Percentiles rank a stretch among this genome's conserved stretches.
Evolutionary conservation across 2,888 invertebrate species (phyloP).

Genomic region (Tromatobia lineatoria): DNA sequence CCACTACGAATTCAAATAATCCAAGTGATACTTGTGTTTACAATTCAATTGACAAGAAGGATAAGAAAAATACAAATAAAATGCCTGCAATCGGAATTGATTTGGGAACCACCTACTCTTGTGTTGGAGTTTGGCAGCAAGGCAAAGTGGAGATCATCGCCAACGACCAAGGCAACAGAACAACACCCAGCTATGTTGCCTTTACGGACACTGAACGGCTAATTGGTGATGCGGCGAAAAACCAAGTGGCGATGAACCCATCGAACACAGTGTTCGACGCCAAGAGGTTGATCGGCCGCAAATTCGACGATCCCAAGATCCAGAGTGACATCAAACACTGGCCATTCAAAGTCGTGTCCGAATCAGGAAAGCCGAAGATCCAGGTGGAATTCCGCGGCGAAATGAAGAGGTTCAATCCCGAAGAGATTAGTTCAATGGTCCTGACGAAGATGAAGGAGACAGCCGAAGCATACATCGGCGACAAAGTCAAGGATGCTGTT

Average conservation of each 20-base stretch:
- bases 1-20: not conserved
- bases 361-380: conserved; percentile 89
- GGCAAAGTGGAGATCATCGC: conserved; percentile 80
- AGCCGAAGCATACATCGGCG: conserved; percentile 91
- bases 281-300: conserved; percentile 88
- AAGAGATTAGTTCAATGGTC: conserved; percentile 91
- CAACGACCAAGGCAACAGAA: conserved; percentile 90
- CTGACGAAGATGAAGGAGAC: conserved; percentile 89
- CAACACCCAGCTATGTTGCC: conserved; percentile 91
- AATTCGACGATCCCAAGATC: conserved; percentile 86
- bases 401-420: conserved; percentile 89
- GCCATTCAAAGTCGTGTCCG: conserved; percentile 91
- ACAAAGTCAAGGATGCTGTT: conserved; percentile 90
- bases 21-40: conserved; percentile 7
- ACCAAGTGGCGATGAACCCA: conserved; percentile 91
- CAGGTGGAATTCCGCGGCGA: conserved; percentile 90
- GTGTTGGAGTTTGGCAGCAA: conserved; percentile 81
- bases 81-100: conserved; percentile 88
- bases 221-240: conserved; percentile 83
- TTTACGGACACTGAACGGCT: conserved; percentile 85
- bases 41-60: not conserved
- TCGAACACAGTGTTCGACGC: conserved; percentile 91
- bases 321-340: conserved; percentile 93
- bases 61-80: conserved; percentile 72
- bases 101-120: conserved; percentile 87